These are phyloP conservation scores for Conopomorpha cramerella DNA, from an alignment of 1,140 invertebrate species.

Conservation along the genomic window DNA sequence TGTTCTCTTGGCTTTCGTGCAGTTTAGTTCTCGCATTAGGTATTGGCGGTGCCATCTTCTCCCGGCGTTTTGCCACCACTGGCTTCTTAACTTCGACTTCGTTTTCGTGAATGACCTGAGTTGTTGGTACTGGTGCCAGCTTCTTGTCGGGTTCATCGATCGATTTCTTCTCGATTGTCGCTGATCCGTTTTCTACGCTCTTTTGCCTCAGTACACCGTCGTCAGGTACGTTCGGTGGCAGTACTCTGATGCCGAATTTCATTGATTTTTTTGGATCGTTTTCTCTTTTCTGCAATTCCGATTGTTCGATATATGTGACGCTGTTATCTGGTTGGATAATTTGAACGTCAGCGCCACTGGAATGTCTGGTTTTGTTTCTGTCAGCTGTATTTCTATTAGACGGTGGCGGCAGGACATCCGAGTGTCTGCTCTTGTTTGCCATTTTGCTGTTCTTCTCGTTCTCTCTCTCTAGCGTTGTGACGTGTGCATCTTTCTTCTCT, in stretches of 20 bases:
- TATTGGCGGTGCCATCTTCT: constrained; percentile 52
- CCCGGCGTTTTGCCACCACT: constrained; percentile 52
- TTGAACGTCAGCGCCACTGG: constrained; percentile 38
- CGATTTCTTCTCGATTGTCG: constrained; percentile 50
- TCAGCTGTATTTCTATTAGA: constrained; percentile 34
- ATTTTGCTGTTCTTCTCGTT: constrained; percentile 58
- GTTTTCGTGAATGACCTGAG: constrained; percentile 40
- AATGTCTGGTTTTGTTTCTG: constrained; percentile 39
- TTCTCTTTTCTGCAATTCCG: constrained; percentile 47
- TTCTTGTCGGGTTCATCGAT: constrained; percentile 49
- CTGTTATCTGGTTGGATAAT: constrained; percentile 55
- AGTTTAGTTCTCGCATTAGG: constrained; percentile 46
- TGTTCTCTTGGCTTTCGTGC: constrained; percentile 23
- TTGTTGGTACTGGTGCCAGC: constrained; percentile 19
- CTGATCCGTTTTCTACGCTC: constrained; percentile 49
- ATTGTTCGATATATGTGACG: constrained; percentile 38
- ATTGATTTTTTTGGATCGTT: constrained; percentile 57
- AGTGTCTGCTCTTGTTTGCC: constrained; percentile 32
- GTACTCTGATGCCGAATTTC: constrained; percentile 74
- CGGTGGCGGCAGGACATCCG: constrained; percentile 29
- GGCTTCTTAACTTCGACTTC: constrained; percentile 48
- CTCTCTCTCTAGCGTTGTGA: constrained; percentile 55
- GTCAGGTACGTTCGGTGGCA: constrained; percentile 61
- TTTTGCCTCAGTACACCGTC: constrained; percentile 52
- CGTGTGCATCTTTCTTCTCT: constrained; percentile 55